Percentiles rank a stretch among this genome's conserved stretches.
phyloP scores from a whole-genome alignment of 2,113 vertebrate species.

The Muntiacus reevesi region DNA sequence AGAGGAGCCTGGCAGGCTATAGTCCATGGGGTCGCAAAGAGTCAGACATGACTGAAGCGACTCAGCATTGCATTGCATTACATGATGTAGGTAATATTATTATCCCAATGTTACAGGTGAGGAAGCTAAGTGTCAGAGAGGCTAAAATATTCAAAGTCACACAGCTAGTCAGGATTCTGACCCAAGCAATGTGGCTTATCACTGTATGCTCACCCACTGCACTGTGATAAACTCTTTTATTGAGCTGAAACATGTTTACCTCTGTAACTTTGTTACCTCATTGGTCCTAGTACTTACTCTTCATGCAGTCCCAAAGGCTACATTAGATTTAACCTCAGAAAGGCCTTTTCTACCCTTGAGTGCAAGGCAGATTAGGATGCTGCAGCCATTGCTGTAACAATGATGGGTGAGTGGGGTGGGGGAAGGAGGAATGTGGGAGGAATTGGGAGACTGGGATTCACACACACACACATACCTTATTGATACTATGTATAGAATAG shows the following conservation, averaged over 20 bases:
- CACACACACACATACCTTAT: neutral
- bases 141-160: constrained; percentile 4
- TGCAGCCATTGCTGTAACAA: neutral
- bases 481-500: neutral
- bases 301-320: neutral
- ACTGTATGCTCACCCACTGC: neutral
- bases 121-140: neutral
- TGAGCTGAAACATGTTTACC: neutral
- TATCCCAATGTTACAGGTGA: neutral
- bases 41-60: neutral
- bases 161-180: neutral
- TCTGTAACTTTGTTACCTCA: neutral
- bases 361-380: neutral
- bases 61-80: neutral
- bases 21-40: neutral
- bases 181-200: neutral
- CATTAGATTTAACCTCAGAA: neutral
- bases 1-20: neutral
- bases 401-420: neutral
- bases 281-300: neutral
- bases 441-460: neutral
- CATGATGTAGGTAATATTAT: neutral
- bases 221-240: neutral
- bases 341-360: neutral
- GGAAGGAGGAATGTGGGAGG: neutral